These are phyloP conservation scores for Candoia aspera DNA, from an alignment of 2,113 vertebrate species.

Conservation along the genomic window DNA sequence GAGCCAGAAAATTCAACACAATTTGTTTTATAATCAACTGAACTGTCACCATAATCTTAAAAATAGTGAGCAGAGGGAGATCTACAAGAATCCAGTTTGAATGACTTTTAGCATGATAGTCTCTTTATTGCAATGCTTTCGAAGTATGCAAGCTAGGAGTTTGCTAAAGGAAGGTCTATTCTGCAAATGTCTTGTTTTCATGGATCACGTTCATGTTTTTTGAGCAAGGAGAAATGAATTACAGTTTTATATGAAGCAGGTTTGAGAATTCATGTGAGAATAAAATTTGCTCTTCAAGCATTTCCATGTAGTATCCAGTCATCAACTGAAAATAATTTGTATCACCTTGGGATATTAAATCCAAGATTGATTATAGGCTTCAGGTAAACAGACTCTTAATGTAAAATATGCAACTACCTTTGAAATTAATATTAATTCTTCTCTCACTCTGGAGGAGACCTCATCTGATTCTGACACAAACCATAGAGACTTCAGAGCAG, in stretches of 20 bases:
- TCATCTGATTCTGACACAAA: not conserved
- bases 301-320: not conserved
- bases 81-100: not conserved
- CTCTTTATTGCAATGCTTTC: not conserved
- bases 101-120: not conserved
- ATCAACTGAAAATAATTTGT: not conserved
- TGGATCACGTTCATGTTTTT: not conserved
- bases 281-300: not conserved
- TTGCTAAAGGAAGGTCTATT: not conserved
- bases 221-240: not conserved
- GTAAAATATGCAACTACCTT: not conserved
- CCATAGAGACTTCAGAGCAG: not conserved
- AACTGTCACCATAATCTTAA: not conserved
- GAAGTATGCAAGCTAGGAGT: not conserved
- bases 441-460: rapidly evolving
- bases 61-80: not conserved
- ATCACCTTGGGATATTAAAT: not conserved
- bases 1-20: not conserved
- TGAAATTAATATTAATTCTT: not conserved
- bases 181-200: not conserved
- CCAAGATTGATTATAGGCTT: not conserved
- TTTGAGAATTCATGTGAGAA: not conserved
- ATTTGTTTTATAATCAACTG: not conserved
- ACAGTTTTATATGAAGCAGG: not conserved
- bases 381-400: not conserved